Evolutionary conservation across 2,797 vertebrate genomes (phyloP).

Genomic region (Alauda arvensis): DNA sequence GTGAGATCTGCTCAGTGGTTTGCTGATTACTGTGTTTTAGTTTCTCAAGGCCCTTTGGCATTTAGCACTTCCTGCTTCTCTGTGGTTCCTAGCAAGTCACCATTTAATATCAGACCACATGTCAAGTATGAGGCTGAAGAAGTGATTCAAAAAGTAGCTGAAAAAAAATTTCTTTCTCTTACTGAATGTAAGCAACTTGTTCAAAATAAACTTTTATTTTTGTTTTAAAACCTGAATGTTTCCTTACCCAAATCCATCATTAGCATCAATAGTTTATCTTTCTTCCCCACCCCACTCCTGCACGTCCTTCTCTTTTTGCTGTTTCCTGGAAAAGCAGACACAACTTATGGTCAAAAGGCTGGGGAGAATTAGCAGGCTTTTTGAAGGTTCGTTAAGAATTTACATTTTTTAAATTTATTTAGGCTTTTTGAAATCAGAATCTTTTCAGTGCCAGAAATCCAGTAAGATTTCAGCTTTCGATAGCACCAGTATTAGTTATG

Average conservation of each 20-base stretch:
- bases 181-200: not conserved
- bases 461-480: not conserved
- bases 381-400: not conserved
- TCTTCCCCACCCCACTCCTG: not conserved
- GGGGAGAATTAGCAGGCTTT: not conserved
- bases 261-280: not conserved
- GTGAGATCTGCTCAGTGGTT: conserved; percentile 1
- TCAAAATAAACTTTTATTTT: not conserved
- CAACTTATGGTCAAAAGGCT: not conserved
- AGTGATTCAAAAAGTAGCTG: not conserved
- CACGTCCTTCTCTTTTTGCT: not conserved
- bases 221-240: not conserved
- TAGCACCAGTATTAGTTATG: not conserved
- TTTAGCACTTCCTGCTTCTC: conserved; percentile 46
- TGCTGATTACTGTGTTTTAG: conserved; percentile 10
- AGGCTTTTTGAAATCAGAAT: not conserved
- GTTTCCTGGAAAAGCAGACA: not conserved
- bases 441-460: not conserved
- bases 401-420: not conserved
- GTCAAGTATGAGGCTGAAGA: not conserved
- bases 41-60: conserved; percentile 25
- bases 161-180: not conserved
- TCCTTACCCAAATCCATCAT: not conserved
- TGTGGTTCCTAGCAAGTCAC: conserved; percentile 26
- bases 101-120: not conserved